These are phyloP conservation scores for Nineta flava DNA, from an alignment of 2,888 invertebrate genomes.

Conservation along the genomic window DNA sequence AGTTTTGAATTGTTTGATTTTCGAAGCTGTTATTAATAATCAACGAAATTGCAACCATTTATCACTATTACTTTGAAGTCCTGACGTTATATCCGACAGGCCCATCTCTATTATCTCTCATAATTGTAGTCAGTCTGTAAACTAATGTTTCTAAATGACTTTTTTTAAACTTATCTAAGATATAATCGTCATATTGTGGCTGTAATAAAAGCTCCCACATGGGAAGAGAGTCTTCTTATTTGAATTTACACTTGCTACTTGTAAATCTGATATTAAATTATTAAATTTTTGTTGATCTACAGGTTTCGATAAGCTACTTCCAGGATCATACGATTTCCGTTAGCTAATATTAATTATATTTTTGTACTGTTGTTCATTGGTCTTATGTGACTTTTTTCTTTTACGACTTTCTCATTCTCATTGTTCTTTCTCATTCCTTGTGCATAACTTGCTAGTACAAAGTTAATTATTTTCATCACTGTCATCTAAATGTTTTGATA, in stretches of 20 bases:
- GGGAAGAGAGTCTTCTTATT: constrained; percentile 7
- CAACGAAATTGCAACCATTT: constrained; percentile 12
- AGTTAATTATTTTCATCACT: constrained; percentile 9
- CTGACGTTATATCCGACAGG: constrained; percentile 9
- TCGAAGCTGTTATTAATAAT: constrained; percentile 13
- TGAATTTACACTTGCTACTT: constrained; percentile 8
- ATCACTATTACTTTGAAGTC: constrained; percentile 7
- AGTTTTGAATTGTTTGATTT: constrained; percentile 10
- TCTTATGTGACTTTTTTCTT: constrained; percentile 10
- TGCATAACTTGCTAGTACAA: constrained; percentile 12
- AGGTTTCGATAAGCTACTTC: constrained; percentile 6
- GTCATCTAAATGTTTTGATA: constrained; percentile 9
- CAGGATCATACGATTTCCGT: constrained; percentile 8
- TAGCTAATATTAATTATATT: constrained; percentile 7
- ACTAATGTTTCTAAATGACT: constrained; percentile 10
- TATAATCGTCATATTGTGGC: constrained; percentile 11
- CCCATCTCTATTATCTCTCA: constrained; percentile 8
- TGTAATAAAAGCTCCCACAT: constrained; percentile 11
- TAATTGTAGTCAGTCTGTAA: constrained; percentile 8
- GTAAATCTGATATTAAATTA: constrained; percentile 8
- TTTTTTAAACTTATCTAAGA: constrained; percentile 7
- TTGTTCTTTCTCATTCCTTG: constrained; percentile 11
- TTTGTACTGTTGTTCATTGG: constrained; percentile 9
- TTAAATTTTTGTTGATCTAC: constrained; percentile 9
- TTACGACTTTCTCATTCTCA: constrained; percentile 10